Evolutionary conservation across 2,888 invertebrate genomes (phyloP), one percentile per base, ranked within the genome.

Genomic region (Eledona agricola): DNA sequence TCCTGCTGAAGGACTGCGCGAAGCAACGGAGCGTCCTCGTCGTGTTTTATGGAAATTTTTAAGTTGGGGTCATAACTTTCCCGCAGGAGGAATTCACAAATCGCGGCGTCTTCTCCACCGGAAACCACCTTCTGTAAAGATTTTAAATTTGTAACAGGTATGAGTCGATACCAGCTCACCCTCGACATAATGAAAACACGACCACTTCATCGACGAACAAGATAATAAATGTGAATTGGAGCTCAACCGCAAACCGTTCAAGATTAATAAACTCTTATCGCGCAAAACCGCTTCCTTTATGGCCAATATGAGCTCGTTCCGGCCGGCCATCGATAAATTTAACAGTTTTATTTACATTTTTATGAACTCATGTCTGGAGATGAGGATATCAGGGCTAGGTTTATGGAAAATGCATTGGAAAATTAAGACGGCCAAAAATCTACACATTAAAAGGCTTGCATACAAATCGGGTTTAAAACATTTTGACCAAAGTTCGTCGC

Each of bases 1-100:
- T 72, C 74, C 32, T 72, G 69, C 19, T 77, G 60, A 32, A 65
- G 66, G n/a, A 74, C 73, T 2, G 78, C 76, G 46, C 75, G 56
- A 59, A 17, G 52, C 16, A 58, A 7, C 1, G 40, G 28, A n/a
- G 37, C 38, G 55, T 60, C 59, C 4, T 72, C 72, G 9, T 68
- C 69, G 35, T 63, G 51, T 43, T 64, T 57, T 38, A 77, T 69
- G 35, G 78, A 65, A 16, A 65, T 57, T 13, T 70, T 63, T 1
- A 78, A 65, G 51, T 76, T 69, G 16, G 64, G 59, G 42, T 73
- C 73, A 57, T 72, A 77, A 35, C 58, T 59, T 16, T 46, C 34
- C 34, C 65, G 67, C 38, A 69, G 54, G 32, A 78, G 62, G 47
- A 76, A 64, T 19, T 69, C 55, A 19, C 59, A 59, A 17, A 76